Conservation (phyloP, 1,140 invertebrate species). For the Thaumetopoea pityocampa region DNA sequence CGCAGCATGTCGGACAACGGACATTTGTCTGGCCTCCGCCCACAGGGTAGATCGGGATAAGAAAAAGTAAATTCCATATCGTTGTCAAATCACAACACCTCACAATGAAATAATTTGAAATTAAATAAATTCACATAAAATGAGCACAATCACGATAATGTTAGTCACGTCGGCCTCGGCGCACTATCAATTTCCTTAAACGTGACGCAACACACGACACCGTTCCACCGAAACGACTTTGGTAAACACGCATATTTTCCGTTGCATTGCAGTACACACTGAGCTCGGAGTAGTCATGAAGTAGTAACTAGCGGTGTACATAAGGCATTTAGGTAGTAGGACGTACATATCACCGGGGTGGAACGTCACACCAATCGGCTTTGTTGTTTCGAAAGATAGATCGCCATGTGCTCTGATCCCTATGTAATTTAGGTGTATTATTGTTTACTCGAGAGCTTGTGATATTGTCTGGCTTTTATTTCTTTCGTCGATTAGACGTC, state of each 20-base stretch:
- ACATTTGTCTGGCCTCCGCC: slow-evolving; percentile 62
- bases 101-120: slow-evolving; percentile 36
- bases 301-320: slow-evolving; percentile 75
- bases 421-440: slow-evolving; percentile 54
- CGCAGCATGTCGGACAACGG: slow-evolving; percentile 55
- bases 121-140: slow-evolving; percentile 36
- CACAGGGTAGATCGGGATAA: slow-evolving; percentile 53
- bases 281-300: slow-evolving; percentile 75
- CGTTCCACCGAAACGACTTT: slow-evolving; percentile 74
- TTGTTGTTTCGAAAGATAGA: slow-evolving; percentile 73
- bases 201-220: slow-evolving; percentile 74
- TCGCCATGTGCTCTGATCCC: slow-evolving; percentile 67
- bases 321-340: slow-evolving; percentile 75
- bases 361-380: slow-evolving; percentile 74
- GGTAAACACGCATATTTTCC: slow-evolving; percentile 76
- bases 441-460: slow-evolving; percentile 26
- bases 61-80: slow-evolving; percentile 56
- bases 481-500: slow-evolving; percentile 12
- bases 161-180: slow-evolving; percentile 72
- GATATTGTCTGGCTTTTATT: slow-evolving; percentile 11
- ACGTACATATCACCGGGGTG: slow-evolving; percentile 73
- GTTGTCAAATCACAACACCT: slow-evolving; percentile 39
- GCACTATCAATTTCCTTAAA: slow-evolving; percentile 72
- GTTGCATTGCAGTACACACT: slow-evolving; percentile 75
- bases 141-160: slow-evolving; percentile 58